Base-by-base conservation (phyloP, 2,888 invertebrate species). In the Synanthedon formicaeformis region DNA sequence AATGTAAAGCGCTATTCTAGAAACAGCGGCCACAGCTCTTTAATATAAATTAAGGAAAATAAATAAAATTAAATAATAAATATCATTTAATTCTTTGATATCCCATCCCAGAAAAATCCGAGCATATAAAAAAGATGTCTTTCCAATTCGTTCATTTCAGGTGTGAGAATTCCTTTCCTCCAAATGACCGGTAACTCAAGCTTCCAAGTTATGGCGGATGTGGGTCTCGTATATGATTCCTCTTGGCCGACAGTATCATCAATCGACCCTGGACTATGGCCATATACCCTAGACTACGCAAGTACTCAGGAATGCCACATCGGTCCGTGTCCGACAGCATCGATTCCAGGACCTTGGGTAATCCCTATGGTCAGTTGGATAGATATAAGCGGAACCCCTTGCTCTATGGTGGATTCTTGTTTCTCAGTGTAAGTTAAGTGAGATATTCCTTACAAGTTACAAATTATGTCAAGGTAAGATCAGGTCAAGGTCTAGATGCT, bases 231-330 rank as follows among this genome's bases (percentile, higher is more conserved):
- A 4, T 91, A 90, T 66, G 91, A 91, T 63, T 85, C 84, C 52
- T 86, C 89, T 6, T 85, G 90, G 87, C 76, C 88, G 2, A 81
- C 88, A 1, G 63, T 73, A 34, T 63, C 60, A 2, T 65, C 61
- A 53, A 57, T 67, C 2, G 57, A 68, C 41, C 71, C 73, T 2
- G 79, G 78, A 8, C 59, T 88, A 8, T 91, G 88, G 83, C 91
- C 91, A 0, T 91, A 91, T 72, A 90, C 91, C 1, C 66, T 90
- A 51, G 89, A 91, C 60, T 90, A 80, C 57, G 56, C 60, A 13
- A 77, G 78, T 27, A 70, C 62, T 8, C 81, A 89, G 67, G 77
- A 81, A 52, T 90, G 89, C 55, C 62, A 70, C 11, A 78, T 88
- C 51, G 74, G 68, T 1, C 74, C 74, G 2, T 90, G 90, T 61